Conservation (phyloP, 2,888 invertebrate species). For the Blomia tropicalis region DNA sequence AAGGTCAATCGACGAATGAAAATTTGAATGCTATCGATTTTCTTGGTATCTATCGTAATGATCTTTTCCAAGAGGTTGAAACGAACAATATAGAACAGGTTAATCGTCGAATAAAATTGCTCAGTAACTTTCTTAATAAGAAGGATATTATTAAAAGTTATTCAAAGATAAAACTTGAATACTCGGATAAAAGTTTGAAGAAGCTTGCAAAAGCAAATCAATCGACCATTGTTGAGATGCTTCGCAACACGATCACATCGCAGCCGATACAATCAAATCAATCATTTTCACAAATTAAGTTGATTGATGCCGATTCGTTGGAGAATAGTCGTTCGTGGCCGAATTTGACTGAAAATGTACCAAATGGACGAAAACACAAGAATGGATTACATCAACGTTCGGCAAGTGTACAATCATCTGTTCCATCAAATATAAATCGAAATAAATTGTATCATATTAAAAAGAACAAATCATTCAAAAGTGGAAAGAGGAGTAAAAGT, state of each 20-base stretch:
- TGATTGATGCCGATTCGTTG: neutral
- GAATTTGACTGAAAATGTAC: neutral
- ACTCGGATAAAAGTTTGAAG: neutral
- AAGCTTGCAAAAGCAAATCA: neutral
- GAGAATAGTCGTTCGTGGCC: neutral
- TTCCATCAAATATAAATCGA: neutral
- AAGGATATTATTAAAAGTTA: constrained; percentile 6
- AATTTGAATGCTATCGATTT: neutral
- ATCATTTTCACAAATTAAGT: neutral
- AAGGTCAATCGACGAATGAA: neutral
- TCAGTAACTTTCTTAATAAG: neutral
- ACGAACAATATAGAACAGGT: neutral
- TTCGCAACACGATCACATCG: neutral
- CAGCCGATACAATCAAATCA: neutral
- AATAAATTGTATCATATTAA: neutral
- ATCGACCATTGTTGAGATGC: neutral
- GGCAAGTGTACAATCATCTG: neutral
- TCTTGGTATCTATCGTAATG: neutral
- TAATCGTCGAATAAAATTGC: neutral
- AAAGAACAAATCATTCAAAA: neutral
- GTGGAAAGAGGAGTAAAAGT: neutral
- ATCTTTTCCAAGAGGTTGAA: neutral
- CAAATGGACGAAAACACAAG: neutral
- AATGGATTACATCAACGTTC: neutral
- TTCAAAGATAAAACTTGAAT: neutral